These are phyloP conservation scores for Crocallis elinguaria DNA, from an alignment of 2,888 invertebrate species.

Conservation along the genomic window DNA sequence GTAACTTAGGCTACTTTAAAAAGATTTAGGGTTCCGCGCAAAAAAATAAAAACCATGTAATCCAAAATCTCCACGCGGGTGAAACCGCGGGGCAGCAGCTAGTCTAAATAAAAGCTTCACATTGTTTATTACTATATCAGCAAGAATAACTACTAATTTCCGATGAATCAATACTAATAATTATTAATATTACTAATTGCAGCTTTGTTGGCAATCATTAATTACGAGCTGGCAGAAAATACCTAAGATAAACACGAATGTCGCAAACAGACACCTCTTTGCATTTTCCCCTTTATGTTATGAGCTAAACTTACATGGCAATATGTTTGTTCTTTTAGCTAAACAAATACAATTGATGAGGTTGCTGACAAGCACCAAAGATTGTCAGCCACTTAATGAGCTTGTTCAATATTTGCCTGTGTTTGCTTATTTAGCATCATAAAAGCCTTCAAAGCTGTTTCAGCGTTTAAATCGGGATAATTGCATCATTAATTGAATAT, in stretches of 20 bases:
- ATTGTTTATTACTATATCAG: background rate
- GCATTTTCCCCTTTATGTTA: slow-evolving; percentile 52
- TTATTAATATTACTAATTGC: too few relatives aligned
- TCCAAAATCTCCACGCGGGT: too few relatives aligned
- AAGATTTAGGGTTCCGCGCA: too few relatives aligned
- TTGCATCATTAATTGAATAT: background rate
- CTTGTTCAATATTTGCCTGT: slow-evolving; percentile 28
- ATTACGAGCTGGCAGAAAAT: slow-evolving; percentile 54
- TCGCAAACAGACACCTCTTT: slow-evolving; percentile 55
- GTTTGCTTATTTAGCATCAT: slow-evolving; percentile 25
- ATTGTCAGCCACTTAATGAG: slow-evolving; percentile 29
- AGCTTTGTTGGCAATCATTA: slow-evolving; percentile 46
- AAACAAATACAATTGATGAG: slow-evolving; percentile 46
- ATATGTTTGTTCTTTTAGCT: slow-evolving; percentile 62
- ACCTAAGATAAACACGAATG: slow-evolving; percentile 56
- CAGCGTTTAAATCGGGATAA: background rate
- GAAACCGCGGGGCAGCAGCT: too few relatives aligned
- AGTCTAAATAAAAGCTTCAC: too few relatives aligned
- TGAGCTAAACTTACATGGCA: slow-evolving; percentile 51
- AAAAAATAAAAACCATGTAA: too few relatives aligned
- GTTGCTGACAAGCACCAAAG: slow-evolving; percentile 32
- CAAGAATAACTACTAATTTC: background rate
- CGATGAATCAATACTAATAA: slow-evolving; percentile 44
- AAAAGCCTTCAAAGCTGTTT: slow-evolving; percentile 23
- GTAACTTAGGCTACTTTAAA: too few relatives aligned